Conservation (phyloP, 2,113 vertebrate genomes). For the Thunnus thynnus region DNA sequence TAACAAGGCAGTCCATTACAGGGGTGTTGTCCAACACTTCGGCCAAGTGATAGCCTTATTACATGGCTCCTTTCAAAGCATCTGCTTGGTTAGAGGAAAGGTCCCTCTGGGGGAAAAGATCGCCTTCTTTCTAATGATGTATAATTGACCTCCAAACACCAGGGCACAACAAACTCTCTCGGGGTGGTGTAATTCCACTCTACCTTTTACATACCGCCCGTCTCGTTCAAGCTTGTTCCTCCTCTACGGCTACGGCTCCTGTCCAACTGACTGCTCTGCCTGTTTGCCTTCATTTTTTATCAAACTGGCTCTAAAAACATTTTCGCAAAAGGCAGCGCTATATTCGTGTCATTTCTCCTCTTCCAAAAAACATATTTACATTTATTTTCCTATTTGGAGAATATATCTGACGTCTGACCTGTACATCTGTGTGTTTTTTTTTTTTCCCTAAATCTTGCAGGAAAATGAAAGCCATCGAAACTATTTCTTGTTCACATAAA, state of each 20-base stretch:
- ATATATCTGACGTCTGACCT: not conserved
- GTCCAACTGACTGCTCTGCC: constrained; percentile 60
- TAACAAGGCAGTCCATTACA: constrained; percentile 80
- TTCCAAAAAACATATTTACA: not conserved
- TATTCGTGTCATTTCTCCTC: not conserved
- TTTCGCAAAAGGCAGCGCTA: not conserved
- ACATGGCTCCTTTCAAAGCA: constrained; percentile 74
- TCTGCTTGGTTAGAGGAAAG: constrained; percentile 72
- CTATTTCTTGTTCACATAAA: constrained; percentile 36
- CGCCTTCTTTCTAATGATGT: constrained; percentile 79
- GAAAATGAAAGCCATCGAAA: not conserved
- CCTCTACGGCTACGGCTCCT: constrained; percentile 55
- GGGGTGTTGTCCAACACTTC: constrained; percentile 80
- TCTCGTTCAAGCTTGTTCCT: constrained; percentile 75
- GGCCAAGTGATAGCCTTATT: constrained; percentile 79
- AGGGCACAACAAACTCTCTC: constrained; percentile 73
- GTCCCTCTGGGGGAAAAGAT: constrained; percentile 73
- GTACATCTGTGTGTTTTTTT: not conserved
- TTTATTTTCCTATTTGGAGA: not conserved
- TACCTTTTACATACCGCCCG: constrained; percentile 66
- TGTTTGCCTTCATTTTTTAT: constrained; percentile 18
- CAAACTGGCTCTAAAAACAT: constrained; percentile 9
- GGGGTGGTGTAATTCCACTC: constrained; percentile 74
- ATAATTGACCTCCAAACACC: constrained; percentile 81
- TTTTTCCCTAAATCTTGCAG: not conserved